Percentiles rank a stretch among this genome's conserved stretches.
These are phyloP conservation scores for Aramus guarauna DNA, from an alignment of 2,113 vertebrate species.

Conservation along the genomic window DNA sequence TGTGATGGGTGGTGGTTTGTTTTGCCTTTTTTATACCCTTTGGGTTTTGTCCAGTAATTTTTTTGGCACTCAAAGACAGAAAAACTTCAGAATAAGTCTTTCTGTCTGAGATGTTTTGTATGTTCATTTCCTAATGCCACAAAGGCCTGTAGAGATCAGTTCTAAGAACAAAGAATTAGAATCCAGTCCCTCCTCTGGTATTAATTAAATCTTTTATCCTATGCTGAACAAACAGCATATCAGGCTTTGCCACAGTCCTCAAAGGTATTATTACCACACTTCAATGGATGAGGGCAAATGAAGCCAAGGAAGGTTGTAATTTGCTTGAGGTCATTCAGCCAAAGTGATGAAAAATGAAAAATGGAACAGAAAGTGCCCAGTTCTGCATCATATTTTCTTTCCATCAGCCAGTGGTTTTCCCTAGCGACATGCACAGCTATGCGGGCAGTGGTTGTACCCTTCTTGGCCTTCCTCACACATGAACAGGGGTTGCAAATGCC, in stretches of 20 bases:
- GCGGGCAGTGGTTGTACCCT: background rate
- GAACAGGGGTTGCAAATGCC: background rate
- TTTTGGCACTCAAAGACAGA: background rate
- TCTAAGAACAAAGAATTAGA: background rate
- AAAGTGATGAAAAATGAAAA: background rate
- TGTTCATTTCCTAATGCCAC: background rate
- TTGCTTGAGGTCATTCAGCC: background rate
- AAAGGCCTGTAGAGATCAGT: background rate
- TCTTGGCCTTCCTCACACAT: accelerated
- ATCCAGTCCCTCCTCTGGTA: background rate
- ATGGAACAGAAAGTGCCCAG: background rate
- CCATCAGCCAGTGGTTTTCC: background rate
- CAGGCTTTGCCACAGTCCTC: background rate
- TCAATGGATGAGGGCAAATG: background rate
- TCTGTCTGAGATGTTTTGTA: background rate
- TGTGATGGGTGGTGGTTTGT: background rate
- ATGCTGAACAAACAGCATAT: background rate
- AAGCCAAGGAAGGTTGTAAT: background rate
- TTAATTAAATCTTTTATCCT: slow-evolving; percentile 8
- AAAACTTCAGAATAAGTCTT: background rate
- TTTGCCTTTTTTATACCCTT: background rate
- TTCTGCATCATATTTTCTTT: background rate
- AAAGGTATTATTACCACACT: background rate
- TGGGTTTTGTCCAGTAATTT: background rate
- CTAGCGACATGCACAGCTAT: accelerated